Evolutionary conservation across 2,888 invertebrate genomes (phyloP).

Genomic region (Parnassius smintheus): DNA sequence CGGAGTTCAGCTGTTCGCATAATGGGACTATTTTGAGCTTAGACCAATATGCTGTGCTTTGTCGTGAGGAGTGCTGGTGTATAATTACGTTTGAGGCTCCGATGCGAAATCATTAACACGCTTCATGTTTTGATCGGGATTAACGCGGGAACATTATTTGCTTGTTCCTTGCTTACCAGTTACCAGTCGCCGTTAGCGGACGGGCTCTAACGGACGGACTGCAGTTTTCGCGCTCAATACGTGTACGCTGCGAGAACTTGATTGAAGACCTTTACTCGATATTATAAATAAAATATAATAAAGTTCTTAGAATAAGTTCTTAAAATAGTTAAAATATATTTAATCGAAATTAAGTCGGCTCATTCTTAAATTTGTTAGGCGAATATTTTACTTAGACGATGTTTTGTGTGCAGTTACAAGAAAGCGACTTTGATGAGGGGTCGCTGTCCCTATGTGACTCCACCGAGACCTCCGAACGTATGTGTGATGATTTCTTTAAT

Average conservation of each 20-base stretch:
- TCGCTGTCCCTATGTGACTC: constrained; percentile 90
- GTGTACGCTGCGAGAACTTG: constrained; percentile 11
- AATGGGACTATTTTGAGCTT: constrained; percentile 11
- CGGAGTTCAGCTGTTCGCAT: constrained; percentile 1
- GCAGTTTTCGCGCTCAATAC: constrained; percentile 18
- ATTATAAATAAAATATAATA: too few species aligned
- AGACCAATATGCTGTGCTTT: constrained; percentile 10
- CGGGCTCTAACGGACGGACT: constrained; percentile 18
- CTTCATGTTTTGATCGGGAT: constrained; percentile 25
- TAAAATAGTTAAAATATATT: background rate
- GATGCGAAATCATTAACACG: constrained; percentile 23
- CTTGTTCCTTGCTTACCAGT: constrained; percentile 21
- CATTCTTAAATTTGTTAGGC: background rate
- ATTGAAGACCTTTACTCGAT: background rate
- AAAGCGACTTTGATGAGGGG: constrained; percentile 90
- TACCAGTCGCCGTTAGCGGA: constrained; percentile 23
- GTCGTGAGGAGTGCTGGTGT: constrained; percentile 12
- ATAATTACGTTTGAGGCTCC: constrained; percentile 14
- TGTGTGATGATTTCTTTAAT: constrained; percentile 91
- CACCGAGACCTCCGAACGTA: constrained; percentile 87
- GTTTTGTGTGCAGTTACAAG: constrained; percentile 82
- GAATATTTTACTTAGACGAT: constrained; percentile 24
- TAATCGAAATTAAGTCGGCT: background rate
- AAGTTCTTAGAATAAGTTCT: too few species aligned
- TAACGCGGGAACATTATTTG: constrained; percentile 19